These are phyloP conservation scores for Natator depressus DNA, from an alignment of 2,113 vertebrate species.

Conservation along the genomic window DNA sequence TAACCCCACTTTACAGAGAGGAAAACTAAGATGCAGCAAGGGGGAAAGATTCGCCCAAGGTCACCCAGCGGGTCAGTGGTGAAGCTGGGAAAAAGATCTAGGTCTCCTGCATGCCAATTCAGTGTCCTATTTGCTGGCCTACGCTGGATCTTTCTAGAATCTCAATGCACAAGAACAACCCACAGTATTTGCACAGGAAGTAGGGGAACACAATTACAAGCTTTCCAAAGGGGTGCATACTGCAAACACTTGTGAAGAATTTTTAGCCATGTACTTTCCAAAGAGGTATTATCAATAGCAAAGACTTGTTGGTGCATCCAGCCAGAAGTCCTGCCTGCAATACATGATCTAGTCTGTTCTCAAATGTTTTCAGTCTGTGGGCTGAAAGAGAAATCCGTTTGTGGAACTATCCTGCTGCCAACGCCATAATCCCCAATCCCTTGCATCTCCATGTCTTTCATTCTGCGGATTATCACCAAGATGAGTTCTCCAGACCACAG, in stretches of 20 bases:
- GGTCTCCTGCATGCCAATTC: neutral
- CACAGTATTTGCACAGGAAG: neutral
- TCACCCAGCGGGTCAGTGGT: rapidly evolving
- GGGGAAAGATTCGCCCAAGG: neutral
- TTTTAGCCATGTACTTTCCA: neutral
- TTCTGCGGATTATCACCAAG: neutral
- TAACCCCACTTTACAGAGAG: neutral
- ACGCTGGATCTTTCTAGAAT: no score
- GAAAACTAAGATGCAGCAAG: neutral
- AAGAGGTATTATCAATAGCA: neutral
- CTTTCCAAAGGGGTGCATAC: no score
- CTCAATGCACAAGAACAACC: neutral
- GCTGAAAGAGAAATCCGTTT: neutral
- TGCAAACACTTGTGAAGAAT: neutral
- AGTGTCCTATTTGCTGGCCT: no score
- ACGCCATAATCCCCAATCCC: neutral
- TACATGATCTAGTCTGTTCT: neutral
- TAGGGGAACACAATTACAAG: neutral
- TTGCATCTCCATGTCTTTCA: neutral
- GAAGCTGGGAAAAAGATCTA: neutral
- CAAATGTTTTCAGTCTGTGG: neutral
- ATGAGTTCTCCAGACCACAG: neutral
- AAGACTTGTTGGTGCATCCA: neutral
- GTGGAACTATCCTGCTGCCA: neutral
- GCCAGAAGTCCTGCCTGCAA: neutral